phyloP scores from a whole-genome alignment of 2,888 invertebrate genomes.

The Rhingia campestris region DNA sequence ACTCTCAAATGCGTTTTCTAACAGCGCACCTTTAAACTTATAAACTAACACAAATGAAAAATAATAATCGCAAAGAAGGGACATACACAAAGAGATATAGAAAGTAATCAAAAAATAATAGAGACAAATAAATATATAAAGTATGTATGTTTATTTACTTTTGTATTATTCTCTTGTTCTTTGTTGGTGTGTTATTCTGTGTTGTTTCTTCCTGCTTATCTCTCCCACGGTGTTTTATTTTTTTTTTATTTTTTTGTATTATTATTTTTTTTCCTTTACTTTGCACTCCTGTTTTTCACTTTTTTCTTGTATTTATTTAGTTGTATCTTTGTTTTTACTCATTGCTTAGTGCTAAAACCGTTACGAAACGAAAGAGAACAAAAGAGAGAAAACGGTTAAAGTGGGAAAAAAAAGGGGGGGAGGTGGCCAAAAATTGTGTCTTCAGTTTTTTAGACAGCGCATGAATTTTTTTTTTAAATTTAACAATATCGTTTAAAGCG shows the following conservation, averaged over 20 bases:
- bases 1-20: background rate
- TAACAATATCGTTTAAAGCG: background rate
- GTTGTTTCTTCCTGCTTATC: slow-evolving; percentile 22
- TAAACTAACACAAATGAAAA: slow-evolving; percentile 7
- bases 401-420: background rate
- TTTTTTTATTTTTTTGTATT: slow-evolving; percentile 25
- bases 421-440: background rate
- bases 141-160: slow-evolving; percentile 39
- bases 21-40: slow-evolving; percentile 29
- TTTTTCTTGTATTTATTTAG: slow-evolving; percentile 16
- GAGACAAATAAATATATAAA: background rate
- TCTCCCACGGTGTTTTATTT: slow-evolving; percentile 24
- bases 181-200: slow-evolving; percentile 9
- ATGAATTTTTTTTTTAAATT: background rate
- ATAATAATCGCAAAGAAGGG: background rate
- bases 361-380: background rate
- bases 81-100: background rate
- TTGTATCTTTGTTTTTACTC: slow-evolving; percentile 40
- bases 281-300: slow-evolving; percentile 46
- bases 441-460: background rate
- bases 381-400: slow-evolving; percentile 6
- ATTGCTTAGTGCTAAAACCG: slow-evolving; percentile 16
- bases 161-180: slow-evolving; percentile 30
- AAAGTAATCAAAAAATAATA: slow-evolving; percentile 14
- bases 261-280: slow-evolving; percentile 16